phyloP scores from a whole-genome alignment of 2,113 vertebrate genomes.

The Spizaetus ornatus region DNA sequence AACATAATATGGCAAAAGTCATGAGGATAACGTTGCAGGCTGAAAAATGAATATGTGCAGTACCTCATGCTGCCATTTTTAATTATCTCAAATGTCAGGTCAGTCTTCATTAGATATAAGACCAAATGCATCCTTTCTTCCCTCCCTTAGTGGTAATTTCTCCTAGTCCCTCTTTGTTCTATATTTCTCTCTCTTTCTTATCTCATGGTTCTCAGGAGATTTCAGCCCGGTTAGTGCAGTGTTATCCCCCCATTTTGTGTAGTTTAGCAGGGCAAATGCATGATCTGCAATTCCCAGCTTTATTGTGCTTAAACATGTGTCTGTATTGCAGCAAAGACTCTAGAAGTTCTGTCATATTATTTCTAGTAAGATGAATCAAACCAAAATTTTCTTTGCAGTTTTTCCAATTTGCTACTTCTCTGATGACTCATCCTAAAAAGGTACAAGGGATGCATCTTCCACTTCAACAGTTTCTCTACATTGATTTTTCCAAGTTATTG shows the following conservation, averaged over 20 bases:
- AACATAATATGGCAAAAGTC: slow-evolving; percentile 20
- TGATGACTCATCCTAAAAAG: background rate
- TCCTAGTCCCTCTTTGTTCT: background rate
- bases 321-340: background rate
- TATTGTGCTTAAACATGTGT: background rate
- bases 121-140: background rate
- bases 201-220: background rate
- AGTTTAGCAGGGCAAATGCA: background rate
- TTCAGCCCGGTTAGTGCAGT: background rate
- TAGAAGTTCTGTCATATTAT: background rate
- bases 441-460: background rate
- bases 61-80: background rate
- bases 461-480: background rate
- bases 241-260: background rate
- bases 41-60: background rate
- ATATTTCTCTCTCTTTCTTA: background rate
- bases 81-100: slow-evolving; percentile 11
- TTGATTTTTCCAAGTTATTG: background rate
- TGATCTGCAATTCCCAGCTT: background rate
- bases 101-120: background rate
- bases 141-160: background rate
- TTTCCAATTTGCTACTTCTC: background rate
- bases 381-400: background rate
- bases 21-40: background rate
- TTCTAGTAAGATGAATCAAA: background rate